Conservation (phyloP, 1,140 invertebrate species). For the Globodera ellingtonae region DNA sequence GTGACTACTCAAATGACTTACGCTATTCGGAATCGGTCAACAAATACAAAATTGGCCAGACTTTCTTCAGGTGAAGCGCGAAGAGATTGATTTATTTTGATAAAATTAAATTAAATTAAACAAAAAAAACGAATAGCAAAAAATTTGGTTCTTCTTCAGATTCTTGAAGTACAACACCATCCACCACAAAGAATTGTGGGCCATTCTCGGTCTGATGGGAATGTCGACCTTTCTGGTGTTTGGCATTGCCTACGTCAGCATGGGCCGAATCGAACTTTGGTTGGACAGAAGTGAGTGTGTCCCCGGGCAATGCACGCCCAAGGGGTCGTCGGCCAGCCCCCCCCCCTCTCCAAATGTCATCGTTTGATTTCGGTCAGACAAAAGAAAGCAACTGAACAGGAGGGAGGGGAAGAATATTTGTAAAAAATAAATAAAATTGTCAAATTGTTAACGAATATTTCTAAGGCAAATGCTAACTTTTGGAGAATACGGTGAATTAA, state of each 20-base stretch:
- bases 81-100: not conserved
- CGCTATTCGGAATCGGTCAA: conserved; percentile 31
- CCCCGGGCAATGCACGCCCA: too few relatives aligned
- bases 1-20: conserved; percentile 10
- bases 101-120: not conserved
- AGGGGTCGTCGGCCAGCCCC: too few relatives aligned
- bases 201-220: conserved; percentile 13
- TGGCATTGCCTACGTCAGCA: conserved; percentile 42
- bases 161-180: conserved; percentile 13
- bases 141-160: conserved; percentile 1
- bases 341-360: too few relatives aligned
- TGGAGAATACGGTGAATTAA: too few relatives aligned
- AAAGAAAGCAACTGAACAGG: too few relatives aligned
- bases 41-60: conserved; percentile 11
- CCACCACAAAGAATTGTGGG: conserved; percentile 30
- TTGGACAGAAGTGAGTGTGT: conserved; percentile 45
- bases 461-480: too few relatives aligned
- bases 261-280: conserved; percentile 56
- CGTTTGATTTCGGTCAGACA: too few relatives aligned
- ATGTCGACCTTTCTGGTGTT: conserved; percentile 30
- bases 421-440: too few relatives aligned
- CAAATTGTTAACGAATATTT: too few relatives aligned
- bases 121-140: not conserved
- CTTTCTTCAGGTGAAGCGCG: not conserved
- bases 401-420: too few relatives aligned